Evolutionary conservation across 2,113 vertebrate genomes (phyloP), one percentile per base, ranked within the genome.

Genomic region (Platichthys stellatus): DNA sequence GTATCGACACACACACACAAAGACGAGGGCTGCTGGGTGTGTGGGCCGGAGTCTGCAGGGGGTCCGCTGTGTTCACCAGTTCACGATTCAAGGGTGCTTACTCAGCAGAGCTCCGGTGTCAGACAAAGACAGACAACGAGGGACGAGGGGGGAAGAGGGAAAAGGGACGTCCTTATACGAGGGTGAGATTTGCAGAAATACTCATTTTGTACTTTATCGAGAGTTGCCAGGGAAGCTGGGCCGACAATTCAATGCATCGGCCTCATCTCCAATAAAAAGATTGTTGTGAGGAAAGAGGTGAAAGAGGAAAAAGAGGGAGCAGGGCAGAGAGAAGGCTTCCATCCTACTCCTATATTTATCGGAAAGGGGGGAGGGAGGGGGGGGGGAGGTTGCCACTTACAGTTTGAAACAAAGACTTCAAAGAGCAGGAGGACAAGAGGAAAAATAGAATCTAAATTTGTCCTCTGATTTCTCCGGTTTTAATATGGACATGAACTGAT

Each of bases 71-170:
- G 24, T 72, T 78, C 72, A 74, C 69, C 21, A 43, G 70, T 78
- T 86, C 63, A 68, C 67, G 65, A 73, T 68, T 63, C 49, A 59
- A 49, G 38, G 74, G 45, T 53, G 89, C 88, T 84, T 74, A 83
- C 40, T 92, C 83, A 89, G 86, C 89, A 88, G 31, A 77, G 65
- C 45, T 68, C 28, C 72, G 38, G 57, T 62, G 68, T 83, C 65
- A 80, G 73, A 82, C 80, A 82, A 61, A 64, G 62, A 63, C 13
- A 2, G 13, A 71, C 20, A 5, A 35, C 23, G 62, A 60, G 61
- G 14, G 61, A 63, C 2, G 2, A 58, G 24, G 51, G 43, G 58
- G 21, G 58, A 43, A 5, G 63, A 38, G 49, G 47, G 23, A 35
- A 35, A 40, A 62, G 18, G 24, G 62, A 76, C 53, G 54, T 76